Base-by-base conservation (phyloP, 2,113 vertebrate genomes). In the Oryzias curvinotus region DNA sequence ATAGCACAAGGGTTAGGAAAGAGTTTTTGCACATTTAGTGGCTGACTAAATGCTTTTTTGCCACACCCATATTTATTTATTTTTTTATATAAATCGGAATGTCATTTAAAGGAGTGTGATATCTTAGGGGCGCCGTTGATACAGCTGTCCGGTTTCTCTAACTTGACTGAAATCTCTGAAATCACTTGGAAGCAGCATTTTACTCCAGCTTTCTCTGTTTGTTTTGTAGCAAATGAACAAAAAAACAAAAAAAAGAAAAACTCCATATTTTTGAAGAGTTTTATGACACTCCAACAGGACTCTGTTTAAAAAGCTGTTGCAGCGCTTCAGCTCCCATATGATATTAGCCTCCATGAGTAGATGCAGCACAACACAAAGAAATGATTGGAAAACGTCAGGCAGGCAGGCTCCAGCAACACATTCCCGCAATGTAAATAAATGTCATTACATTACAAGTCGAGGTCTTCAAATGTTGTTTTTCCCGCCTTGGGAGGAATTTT, bases 131-230 rank as follows among this genome's bases (percentile, higher is more conserved):
- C 46, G 25, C 61, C 63, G 64, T 54, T 28, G 21, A 43, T 66
- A 57, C 73, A 75, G 67, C 64, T 66, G 60, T 65, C 18, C n/a
- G 4, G 56, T 52, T 75, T 57, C 17, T 49, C 42, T 52, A 36
- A 57, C 75, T 75, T 68, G 43, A 7, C 36, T 18, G 10, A 62
- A 80, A 57, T 62, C 44, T 58, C 41, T 42, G n/a, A n/a, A n/a
- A n/a, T 62, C 50, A n/a, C 1, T 12, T 46, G 14, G 36, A 19
- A 55, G 30, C 59, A 17, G 14, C 17, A 26, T 59, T 36, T 36
- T 36, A 36, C 30, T 36, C 30, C 30, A 36, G 49, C 23, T 12
- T 15, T 12, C 15, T 4, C 17, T 17, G 14, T 41, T 57, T 78
- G 55, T 48, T 5, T 36, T 36, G 7, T 36, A 36, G 7, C 30